These are phyloP conservation scores for Xyliphius kryptos DNA, from an alignment of 2,113 vertebrate species.

Conservation along the genomic window DNA sequence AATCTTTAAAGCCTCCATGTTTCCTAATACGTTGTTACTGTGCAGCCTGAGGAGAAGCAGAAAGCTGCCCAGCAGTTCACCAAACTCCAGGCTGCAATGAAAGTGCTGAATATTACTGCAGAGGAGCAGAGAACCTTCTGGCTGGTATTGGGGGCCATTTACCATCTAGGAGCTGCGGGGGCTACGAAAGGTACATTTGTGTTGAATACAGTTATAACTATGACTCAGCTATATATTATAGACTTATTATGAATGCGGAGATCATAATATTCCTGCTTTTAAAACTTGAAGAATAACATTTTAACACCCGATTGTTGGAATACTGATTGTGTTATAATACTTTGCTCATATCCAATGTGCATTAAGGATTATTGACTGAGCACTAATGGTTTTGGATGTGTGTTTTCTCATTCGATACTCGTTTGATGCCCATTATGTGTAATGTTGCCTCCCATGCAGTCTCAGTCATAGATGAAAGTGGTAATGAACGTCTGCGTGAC, in stretches of 20 bases:
- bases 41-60: constrained; percentile 86
- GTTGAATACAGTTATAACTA: no score
- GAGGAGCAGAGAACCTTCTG: constrained; percentile 85
- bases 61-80: constrained; percentile 84
- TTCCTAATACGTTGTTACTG: neutral
- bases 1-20: neutral
- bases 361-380: constrained; percentile 33
- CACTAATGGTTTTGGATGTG: constrained; percentile 15
- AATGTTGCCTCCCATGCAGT: constrained; percentile 38
- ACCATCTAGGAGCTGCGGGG: constrained; percentile 88
- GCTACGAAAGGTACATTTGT: constrained; percentile 82
- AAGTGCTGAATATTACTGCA: constrained; percentile 78
- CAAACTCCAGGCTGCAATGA: constrained; percentile 93
- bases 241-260: no score
- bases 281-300: no score
- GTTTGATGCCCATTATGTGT: constrained; percentile 14
- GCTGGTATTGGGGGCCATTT: constrained; percentile 83
- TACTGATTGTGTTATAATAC: no score
- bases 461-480: constrained; percentile 43
- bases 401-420: constrained; percentile 22
- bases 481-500: constrained; percentile 32
- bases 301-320: no score
- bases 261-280: no score
- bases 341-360: neutral
- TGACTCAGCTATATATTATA: no score